A percentile compares a stretch with the other conserved stretches of the same genome.
Conservation (phyloP, 2,797 vertebrate species). For the Octomys mimax region DNA sequence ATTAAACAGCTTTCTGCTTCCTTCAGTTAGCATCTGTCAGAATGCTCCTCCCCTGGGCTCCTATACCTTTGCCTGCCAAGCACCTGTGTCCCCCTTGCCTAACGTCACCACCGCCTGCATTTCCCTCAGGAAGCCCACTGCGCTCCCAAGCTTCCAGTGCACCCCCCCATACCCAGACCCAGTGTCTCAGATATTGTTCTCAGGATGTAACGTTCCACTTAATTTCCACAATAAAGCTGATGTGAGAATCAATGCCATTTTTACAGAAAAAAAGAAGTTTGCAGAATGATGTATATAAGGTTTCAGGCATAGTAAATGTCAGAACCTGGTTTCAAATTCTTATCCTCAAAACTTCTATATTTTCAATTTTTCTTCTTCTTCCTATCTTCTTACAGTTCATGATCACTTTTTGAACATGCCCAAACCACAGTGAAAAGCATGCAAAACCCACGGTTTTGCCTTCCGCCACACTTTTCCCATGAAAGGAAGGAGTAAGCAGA, state of each 20-base stretch:
- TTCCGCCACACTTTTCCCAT: not conserved
- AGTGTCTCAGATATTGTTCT: not conserved
- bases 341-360: not conserved
- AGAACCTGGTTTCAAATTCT: not conserved
- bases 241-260: not conserved
- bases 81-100: not conserved
- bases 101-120: not conserved
- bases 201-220: not conserved
- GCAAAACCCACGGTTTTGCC: not conserved
- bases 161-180: not conserved
- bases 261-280: conserved; percentile 1
- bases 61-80: not conserved
- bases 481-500: not conserved
- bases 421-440: not conserved
- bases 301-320: not conserved
- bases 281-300: not conserved
- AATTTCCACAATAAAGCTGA: not conserved
- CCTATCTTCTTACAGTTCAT: not conserved
- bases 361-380: conserved; percentile 2
- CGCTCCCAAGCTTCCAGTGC: not conserved
- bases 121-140: not conserved
- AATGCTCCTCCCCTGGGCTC: not conserved
- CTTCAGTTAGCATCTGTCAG: not conserved
- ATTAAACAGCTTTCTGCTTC: not conserved
- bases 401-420: not conserved